Evolutionary conservation across 2,888 invertebrate genomes (phyloP), one percentile per base, ranked within the genome.

Genomic region (Schrankia costaestrigalis): DNA sequence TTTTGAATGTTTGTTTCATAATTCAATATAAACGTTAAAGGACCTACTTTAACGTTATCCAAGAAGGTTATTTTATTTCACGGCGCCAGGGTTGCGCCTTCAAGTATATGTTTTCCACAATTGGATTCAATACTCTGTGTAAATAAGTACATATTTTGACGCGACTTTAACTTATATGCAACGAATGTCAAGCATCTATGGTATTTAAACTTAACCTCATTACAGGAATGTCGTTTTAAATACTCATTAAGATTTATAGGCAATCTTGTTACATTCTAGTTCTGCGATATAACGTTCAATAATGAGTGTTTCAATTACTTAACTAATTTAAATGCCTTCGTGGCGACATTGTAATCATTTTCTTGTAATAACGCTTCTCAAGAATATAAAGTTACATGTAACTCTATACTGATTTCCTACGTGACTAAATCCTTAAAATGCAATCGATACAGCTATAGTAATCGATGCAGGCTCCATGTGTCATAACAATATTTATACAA

Each of bases 371-470:
- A 42, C 25, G 34, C 32, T 54, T 60, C 56, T 49, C 56, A 56
- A 51, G 56, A 59, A 54, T 63, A 57, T 63, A 49, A 40, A 39
- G 46, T 64, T 56, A 26, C 38, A 35, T 46, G 63, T 54, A 56
- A 56, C 42, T 46, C 27, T 45, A 63, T 33, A 51, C 45, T 37
- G 39, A 35, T 54, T 51, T 54, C 35, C 32, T 44, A 19, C 9
- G 31, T 27, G 19, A 17, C 27, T 26, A 22, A 41, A 45, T 44
- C 42, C 37, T 46, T 52, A 47, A 38, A 29, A 25, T 17, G 24
- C 28, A 37, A 38, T 26, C 31, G n/a, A n/a, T 11, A 23, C 11
- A 11, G 11, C n/a, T n/a, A n/a, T n/a, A n/a, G n/a, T n/a, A n/a
- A n/a, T n/a, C 5, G 23, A 1, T 12, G 5, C 11, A 1, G 11